phyloP scores from a whole-genome alignment of 2,113 vertebrate genomes.

The Smithornis capensis region DNA sequence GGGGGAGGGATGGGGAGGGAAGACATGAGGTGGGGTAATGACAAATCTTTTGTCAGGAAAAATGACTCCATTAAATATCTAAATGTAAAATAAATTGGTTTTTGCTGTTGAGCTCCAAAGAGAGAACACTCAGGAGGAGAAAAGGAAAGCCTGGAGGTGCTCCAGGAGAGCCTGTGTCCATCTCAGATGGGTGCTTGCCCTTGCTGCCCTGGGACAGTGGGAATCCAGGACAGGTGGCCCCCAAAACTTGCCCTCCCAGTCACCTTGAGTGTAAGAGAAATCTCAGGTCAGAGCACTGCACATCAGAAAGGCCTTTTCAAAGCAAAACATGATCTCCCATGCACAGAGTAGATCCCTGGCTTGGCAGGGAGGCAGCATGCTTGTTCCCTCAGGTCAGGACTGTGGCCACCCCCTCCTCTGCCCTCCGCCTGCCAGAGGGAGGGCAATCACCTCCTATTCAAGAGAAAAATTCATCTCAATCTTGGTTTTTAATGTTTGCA shows the following conservation, averaged over 20 bases:
- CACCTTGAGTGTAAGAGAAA: not conserved
- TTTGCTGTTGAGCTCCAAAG: not conserved
- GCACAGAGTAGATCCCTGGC: not conserved
- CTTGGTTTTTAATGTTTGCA: not conserved
- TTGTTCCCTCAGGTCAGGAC: not conserved
- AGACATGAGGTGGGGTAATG: not conserved
- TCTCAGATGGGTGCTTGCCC: not conserved
- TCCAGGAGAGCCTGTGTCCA: fast-evolving
- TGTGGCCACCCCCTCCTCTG: not conserved
- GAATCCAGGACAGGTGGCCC: not conserved
- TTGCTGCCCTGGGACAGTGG: not conserved
- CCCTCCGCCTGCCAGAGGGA: not conserved
- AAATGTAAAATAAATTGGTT: not conserved
- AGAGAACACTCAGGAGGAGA: not conserved
- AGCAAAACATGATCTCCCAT: not conserved
- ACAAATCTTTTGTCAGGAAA: not conserved
- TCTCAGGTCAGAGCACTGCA: not conserved
- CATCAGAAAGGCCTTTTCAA: not conserved
- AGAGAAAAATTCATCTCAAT: not conserved
- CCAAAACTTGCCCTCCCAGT: not conserved
- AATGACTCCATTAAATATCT: not conserved
- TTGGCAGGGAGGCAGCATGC: not conserved
- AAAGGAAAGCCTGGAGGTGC: not conserved
- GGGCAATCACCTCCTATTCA: not conserved
- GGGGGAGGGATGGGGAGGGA: not conserved